These are phyloP conservation scores for Sarcophaga carnaria DNA, from an alignment of 2,888 invertebrate genomes.

Conservation along the genomic window DNA sequence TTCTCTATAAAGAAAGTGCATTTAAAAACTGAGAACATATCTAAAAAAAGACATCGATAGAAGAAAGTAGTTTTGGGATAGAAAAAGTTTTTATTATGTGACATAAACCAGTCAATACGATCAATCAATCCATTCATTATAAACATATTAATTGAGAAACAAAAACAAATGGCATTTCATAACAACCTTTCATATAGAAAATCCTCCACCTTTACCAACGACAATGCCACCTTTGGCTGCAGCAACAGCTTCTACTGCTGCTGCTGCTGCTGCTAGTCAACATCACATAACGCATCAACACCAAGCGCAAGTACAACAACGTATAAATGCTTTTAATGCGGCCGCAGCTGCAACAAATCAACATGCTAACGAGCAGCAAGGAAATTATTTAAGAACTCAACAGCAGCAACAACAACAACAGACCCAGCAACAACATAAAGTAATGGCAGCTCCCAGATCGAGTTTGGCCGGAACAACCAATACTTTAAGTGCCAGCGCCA, in stretches of 20 bases:
- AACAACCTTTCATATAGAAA: slow-evolving; percentile 73
- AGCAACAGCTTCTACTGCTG: slow-evolving; percentile 62
- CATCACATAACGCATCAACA: slow-evolving; percentile 68
- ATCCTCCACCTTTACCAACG: slow-evolving; percentile 82
- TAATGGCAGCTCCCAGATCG: slow-evolving; percentile 70
- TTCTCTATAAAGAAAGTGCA: too few relatives aligned
- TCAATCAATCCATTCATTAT: slow-evolving; percentile 56
- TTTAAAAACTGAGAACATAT: too few relatives aligned
- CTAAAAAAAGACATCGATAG: too few relatives aligned
- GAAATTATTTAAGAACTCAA: slow-evolving; percentile 70
- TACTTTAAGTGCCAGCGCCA: background rate
- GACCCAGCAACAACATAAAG: slow-evolving; percentile 68
- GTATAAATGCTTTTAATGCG: slow-evolving; percentile 78
- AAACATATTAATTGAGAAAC: slow-evolving; percentile 56
- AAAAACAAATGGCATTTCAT: slow-evolving; percentile 54
- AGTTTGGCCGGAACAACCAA: slow-evolving; percentile 54
- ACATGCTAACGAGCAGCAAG: slow-evolving; percentile 68
- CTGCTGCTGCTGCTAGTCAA: slow-evolving; percentile 48
- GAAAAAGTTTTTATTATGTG: background rate
- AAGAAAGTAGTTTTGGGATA: too few relatives aligned
- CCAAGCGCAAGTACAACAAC: slow-evolving; percentile 77
- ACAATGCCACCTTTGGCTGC: slow-evolving; percentile 81
- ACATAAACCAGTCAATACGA: background rate
- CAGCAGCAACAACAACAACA: slow-evolving; percentile 70
- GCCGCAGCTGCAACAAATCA: slow-evolving; percentile 72